Conservation (phyloP, 2,113 vertebrate species). For the Hippocampus zosterae region DNA sequence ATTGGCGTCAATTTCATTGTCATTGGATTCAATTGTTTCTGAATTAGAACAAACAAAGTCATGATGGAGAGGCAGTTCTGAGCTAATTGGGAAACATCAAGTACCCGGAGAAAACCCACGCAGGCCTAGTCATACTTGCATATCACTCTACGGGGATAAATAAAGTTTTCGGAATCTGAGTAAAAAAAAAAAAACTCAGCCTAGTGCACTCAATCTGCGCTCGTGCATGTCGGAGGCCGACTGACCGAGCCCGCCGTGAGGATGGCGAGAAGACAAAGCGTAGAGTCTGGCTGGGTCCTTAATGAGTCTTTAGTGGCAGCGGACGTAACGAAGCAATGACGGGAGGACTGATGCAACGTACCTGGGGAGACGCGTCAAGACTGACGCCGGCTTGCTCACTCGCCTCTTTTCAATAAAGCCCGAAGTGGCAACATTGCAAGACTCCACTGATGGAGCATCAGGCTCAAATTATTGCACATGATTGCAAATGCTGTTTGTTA, state of each 20-base stretch:
- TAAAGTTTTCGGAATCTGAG: no score
- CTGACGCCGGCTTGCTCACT: no score
- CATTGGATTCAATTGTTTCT: background rate
- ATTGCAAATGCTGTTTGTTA: slow-evolving; percentile 7
- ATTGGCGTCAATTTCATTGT: background rate
- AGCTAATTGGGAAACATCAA: background rate
- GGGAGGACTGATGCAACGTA: background rate
- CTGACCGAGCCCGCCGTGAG: background rate
- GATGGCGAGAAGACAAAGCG: background rate
- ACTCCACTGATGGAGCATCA: background rate
- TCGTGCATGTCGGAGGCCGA: background rate
- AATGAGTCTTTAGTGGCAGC: slow-evolving; percentile 4
- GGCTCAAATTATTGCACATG: background rate
- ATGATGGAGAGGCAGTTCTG: background rate
- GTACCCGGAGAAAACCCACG: no score
- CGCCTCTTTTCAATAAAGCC: slow-evolving; percentile 2
- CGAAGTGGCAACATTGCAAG: slow-evolving; percentile 5
- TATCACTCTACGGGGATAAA: no score
- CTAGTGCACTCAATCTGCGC: background rate
- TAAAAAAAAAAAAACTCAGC: background rate
- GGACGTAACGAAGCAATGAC: background rate
- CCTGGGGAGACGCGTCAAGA: slow-evolving; percentile 5
- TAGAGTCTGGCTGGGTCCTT: background rate
- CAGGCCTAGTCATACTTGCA: no score
- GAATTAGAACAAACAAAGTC: background rate